phyloP scores from a whole-genome alignment of 2,113 vertebrate genomes.

The Oriolus oriolus region DNA sequence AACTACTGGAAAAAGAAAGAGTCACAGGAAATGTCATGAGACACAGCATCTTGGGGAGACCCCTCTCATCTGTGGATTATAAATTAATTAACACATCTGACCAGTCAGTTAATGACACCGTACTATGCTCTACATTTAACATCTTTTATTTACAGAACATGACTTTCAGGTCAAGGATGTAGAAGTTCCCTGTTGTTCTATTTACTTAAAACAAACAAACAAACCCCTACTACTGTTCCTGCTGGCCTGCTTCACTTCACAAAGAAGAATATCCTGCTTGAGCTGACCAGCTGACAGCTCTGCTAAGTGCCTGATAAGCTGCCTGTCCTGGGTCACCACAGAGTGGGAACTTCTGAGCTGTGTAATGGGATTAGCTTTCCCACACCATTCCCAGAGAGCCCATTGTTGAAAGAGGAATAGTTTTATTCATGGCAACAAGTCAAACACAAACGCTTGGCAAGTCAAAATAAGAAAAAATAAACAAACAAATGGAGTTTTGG shows the following conservation, averaged over 20 bases:
- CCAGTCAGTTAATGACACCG: not conserved
- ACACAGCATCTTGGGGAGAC: not conserved
- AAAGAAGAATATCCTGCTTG: not conserved
- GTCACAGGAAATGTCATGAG: not conserved
- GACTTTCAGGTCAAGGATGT: conserved; percentile 19
- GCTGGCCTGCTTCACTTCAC: not conserved
- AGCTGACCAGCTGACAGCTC: conserved; percentile 46
- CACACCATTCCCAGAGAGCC: conserved; percentile 24
- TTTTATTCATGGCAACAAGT: conserved; percentile 52
- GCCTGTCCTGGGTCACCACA: not conserved
- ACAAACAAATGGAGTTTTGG: conserved; percentile 40
- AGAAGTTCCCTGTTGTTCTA: conserved; percentile 5
- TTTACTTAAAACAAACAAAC: conserved; percentile 45
- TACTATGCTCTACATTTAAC: not conserved
- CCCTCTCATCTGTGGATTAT: not conserved
- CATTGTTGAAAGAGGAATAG: conserved; percentile 24
- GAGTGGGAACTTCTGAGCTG: conserved; percentile 34
- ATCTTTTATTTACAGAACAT: not conserved
- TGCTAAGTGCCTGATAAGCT: conserved; percentile 22
- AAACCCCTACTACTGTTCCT: not conserved
- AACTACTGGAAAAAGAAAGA: not conserved
- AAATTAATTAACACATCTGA: conserved; percentile 7
- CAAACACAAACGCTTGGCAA: conserved; percentile 43
- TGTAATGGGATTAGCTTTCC: conserved; percentile 59
- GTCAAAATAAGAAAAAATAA: conserved; percentile 47